Conservation (phyloP, 2,888 invertebrate genomes). For the Formica aserva region DNA sequence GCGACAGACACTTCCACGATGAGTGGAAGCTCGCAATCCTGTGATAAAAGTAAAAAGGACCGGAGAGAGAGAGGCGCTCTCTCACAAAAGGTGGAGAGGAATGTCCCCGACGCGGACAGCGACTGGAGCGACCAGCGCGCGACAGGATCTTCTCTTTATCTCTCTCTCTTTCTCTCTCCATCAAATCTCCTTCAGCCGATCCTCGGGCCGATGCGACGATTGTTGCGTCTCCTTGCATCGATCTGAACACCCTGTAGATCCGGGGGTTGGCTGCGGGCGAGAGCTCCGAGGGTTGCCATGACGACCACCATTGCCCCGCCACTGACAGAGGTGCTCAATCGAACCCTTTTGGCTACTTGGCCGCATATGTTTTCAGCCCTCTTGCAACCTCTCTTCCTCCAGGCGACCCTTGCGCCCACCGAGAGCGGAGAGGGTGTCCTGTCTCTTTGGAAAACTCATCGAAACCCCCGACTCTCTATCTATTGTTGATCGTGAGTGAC, state of each 20-base stretch:
- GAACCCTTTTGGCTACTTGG: slow-evolving; percentile 69
- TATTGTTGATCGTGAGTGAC: slow-evolving; percentile 16
- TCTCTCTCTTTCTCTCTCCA: not conserved
- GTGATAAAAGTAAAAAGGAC: slow-evolving; percentile 23
- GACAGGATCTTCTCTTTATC: not conserved
- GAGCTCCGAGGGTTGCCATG: slow-evolving; percentile 80
- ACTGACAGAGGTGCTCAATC: slow-evolving; percentile 80
- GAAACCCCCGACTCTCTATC: slow-evolving; percentile 1
- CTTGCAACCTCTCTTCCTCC: slow-evolving; percentile 7
- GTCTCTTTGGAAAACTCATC: slow-evolving; percentile 39
- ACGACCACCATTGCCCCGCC: slow-evolving; percentile 78
- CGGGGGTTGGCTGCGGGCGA: slow-evolving; percentile 76
- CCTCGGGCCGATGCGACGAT: slow-evolving; percentile 47
- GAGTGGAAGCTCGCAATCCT: slow-evolving; percentile 33
- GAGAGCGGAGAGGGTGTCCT: slow-evolving; percentile 1
- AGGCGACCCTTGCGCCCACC: not conserved
- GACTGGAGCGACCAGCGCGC: slow-evolving; percentile 1
- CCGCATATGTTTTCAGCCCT: slow-evolving; percentile 45
- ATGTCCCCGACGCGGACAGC: slow-evolving; percentile 19
- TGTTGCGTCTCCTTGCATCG: slow-evolving; percentile 71
- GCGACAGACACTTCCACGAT: slow-evolving; percentile 29
- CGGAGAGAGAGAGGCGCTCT: not conserved
- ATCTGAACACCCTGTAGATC: slow-evolving; percentile 78
- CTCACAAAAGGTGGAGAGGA: slow-evolving; percentile 20
- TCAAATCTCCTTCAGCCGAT: slow-evolving; percentile 8